Evolutionary conservation across 2,113 vertebrate species (phyloP), one percentile per base, ranked within the genome.

Genomic region (Pterocles burchelli): DNA sequence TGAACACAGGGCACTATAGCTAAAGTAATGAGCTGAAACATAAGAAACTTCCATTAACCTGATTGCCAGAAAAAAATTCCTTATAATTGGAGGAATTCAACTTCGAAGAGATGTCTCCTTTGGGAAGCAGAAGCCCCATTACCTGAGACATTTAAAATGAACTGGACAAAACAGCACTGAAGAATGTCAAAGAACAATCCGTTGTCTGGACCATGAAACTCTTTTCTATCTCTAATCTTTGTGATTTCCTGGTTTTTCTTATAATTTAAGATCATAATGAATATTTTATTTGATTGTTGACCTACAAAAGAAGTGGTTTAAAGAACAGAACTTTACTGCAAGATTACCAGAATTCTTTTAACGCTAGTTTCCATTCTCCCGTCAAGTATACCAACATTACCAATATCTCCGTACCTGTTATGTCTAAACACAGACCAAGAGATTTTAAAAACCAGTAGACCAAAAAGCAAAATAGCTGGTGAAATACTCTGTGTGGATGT

Each of bases 1-100:
- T 92, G 93, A 88, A 67, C 84, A 75, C 57, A 66, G 79, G 82
- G 83, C 85, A 90, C 82, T 88, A 93, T 59, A 93, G 88, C 88
- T 85, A 51, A 91, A 96, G 88, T 88, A 94, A 96, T 92, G 88
- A 94, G 92, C 7, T 67, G 76, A 93, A 90, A 90, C 14, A 22
- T 34, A 94, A 93, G 77, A 91, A 95, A 88, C 22, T 94, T 96
- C 95, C 90, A 96, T 93, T 96, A 95, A 92, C 63, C 28, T 73
- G 74, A 82, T 88, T 2, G 8, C 74, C 66, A 85, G 68, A 43
- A 88, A 90, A 54, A 86, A 41, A 29, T 9, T 45, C 38, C 18
- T n/a, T 73, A n/a, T 41, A 88, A 90, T 26, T 88, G 51, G 12
- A 80, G 43, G 59, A 93, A 96, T 88, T 91, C 75, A 76, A 43